Evolutionary conservation across 1,140 invertebrate species (phyloP).

Genomic region (Brachionus manjavacas): DNA sequence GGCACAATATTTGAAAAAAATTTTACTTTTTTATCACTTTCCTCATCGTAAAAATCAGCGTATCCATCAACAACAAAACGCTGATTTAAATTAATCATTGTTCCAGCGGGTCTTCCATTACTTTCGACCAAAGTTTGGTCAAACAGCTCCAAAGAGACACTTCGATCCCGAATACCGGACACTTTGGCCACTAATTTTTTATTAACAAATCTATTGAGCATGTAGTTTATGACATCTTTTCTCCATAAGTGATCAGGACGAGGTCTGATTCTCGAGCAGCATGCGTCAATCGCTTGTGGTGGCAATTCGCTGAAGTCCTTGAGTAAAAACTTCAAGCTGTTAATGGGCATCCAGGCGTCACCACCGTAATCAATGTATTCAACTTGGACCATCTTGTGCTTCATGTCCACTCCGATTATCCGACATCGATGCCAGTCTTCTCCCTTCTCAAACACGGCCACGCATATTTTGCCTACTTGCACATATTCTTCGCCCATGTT

Average conservation of each 20-base stretch:
- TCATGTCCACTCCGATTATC: background rate
- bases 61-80: background rate
- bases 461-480: background rate
- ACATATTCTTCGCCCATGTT: constrained; percentile 31
- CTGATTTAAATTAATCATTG: background rate
- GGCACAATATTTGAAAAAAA: background rate
- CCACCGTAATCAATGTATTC: constrained; percentile 37
- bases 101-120: background rate
- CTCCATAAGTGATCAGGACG: background rate
- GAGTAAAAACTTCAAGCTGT: constrained; percentile 30
- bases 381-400: background rate
- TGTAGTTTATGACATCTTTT: constrained; percentile 25
- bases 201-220: background rate
- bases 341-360: background rate
- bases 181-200: background rate
- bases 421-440: constrained; percentile 26
- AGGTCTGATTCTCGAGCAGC: background rate
- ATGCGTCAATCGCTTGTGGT: constrained; percentile 1
- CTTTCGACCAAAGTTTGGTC: background rate
- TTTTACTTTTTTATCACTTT: background rate
- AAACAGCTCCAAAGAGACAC: background rate
- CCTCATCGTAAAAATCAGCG: constrained; percentile 1
- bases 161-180: background rate
- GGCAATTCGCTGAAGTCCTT: background rate
- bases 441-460: background rate